phyloP scores from a whole-genome alignment of 2,113 vertebrate genomes.

The Pipra filicauda region DNA sequence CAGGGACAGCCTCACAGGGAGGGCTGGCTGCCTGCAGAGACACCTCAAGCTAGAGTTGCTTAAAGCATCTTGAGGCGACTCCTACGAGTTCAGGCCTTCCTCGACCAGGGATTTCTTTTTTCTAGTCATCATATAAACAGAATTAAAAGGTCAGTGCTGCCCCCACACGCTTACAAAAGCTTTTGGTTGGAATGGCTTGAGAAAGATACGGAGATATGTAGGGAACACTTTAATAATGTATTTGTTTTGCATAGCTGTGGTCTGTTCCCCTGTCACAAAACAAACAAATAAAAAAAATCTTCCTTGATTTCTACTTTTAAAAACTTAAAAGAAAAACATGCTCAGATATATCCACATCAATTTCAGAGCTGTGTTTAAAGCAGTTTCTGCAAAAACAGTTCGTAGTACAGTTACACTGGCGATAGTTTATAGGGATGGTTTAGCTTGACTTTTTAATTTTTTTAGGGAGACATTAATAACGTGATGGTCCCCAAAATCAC shows the following conservation, averaged over 20 bases:
- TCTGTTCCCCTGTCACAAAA: neutral
- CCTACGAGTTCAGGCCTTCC: neutral
- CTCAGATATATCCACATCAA: neutral
- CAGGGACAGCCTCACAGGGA: neutral
- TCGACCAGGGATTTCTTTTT: neutral
- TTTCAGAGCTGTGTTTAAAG: neutral
- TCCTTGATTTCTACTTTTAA: neutral
- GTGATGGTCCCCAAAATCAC: neutral
- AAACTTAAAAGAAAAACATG: neutral
- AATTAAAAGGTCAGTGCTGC: slow-evolving; percentile 57
- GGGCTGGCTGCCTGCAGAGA: neutral
- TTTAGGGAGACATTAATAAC: neutral
- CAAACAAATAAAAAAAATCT: neutral
- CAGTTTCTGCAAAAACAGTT: neutral
- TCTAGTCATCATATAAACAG: slow-evolving; percentile 1
- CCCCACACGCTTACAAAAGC: slow-evolving; percentile 48
- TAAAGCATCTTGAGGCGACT: neutral
- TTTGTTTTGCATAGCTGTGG: neutral
- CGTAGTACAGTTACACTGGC: neutral
- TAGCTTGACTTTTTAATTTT: neutral
- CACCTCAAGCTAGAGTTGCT: fast-evolving
- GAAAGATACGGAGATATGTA: neutral
- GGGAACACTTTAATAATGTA: neutral
- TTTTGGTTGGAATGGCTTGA: slow-evolving; percentile 1
- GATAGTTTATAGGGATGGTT: neutral